Percentiles rank a stretch among this genome's conserved stretches.
Evolutionary conservation across 2,888 invertebrate species (phyloP).

Genomic region (Heliothis peltigera): DNA sequence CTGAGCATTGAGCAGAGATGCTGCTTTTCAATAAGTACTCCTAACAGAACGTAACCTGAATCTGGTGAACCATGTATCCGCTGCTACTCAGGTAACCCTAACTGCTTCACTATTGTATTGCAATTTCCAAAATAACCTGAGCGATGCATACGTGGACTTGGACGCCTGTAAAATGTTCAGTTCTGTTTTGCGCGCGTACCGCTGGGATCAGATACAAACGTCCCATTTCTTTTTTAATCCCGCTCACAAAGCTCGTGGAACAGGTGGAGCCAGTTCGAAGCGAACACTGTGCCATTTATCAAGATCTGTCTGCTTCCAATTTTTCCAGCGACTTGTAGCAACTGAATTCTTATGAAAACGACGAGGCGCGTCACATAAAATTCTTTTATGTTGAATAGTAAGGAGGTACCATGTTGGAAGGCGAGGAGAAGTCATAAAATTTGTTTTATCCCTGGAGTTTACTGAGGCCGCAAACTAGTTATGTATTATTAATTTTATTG

Average conservation of each 20-base stretch:
- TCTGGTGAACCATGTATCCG: slow-evolving; percentile 5
- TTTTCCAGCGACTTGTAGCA: slow-evolving; percentile 43
- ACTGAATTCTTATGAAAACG: slow-evolving; percentile 62
- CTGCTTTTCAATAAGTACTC: slow-evolving; percentile 8
- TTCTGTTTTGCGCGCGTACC: slow-evolving; percentile 14
- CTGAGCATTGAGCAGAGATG: background rate
- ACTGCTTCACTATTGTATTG: slow-evolving; percentile 8
- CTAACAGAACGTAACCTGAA: slow-evolving; percentile 3
- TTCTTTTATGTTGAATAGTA: slow-evolving; percentile 74
- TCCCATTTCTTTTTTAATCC: slow-evolving; percentile 56
- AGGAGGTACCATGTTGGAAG: slow-evolving; percentile 67
- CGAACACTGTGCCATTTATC: slow-evolving; percentile 30
- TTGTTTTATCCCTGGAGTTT: slow-evolving; percentile 66
- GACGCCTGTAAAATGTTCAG: slow-evolving; percentile 25
- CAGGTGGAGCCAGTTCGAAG: slow-evolving; percentile 36
- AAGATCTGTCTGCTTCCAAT: slow-evolving; percentile 45
- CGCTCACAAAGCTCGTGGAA: slow-evolving; percentile 40
- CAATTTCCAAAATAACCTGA: slow-evolving; percentile 13
- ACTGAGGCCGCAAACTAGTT: slow-evolving; percentile 57
- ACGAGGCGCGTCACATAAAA: slow-evolving; percentile 61
- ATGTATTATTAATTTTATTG: too few species aligned
- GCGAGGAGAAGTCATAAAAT: slow-evolving; percentile 68
- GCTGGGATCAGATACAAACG: slow-evolving; percentile 31
- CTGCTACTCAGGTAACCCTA: slow-evolving; percentile 1
- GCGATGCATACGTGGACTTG: slow-evolving; percentile 13